Conservation (phyloP, 2,797 vertebrate genomes). For the Hippocampus kuda region DNA sequence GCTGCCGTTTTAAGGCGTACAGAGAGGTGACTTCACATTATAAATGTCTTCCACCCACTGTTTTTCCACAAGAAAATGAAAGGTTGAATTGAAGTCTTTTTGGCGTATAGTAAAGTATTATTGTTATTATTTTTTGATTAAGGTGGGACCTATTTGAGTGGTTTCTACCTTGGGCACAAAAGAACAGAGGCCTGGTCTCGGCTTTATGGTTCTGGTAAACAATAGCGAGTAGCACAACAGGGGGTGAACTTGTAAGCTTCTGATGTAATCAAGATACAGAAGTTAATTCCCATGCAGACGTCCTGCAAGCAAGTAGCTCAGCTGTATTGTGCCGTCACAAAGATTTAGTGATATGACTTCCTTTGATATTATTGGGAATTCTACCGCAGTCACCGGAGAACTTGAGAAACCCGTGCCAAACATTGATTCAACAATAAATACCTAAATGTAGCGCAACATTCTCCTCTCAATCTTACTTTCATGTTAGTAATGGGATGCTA, state of each 20-base stretch:
- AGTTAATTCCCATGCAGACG: conserved; percentile 44
- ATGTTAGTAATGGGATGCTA: not conserved
- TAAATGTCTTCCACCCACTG: conserved; percentile 59
- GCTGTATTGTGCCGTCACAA: conserved; percentile 43
- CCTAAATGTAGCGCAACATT: conserved; percentile 14
- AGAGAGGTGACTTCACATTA: conserved; percentile 65
- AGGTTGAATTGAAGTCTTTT: conserved; percentile 50
- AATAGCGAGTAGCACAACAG: conserved; percentile 50
- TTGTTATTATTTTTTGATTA: conserved; percentile 59
- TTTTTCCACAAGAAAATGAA: conserved; percentile 52
- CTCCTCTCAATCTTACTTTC: conserved; percentile 13
- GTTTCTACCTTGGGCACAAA: conserved; percentile 55
- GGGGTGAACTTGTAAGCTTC: conserved; percentile 45
- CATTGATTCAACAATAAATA: conserved; percentile 17
- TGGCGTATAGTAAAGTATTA: conserved; percentile 53
- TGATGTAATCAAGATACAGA: conserved; percentile 53
- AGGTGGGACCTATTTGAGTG: conserved; percentile 52
- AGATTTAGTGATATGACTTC: conserved; percentile 51
- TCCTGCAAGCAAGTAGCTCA: conserved; percentile 39
- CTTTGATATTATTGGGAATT: conserved; percentile 40
- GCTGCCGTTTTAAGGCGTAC: conserved; percentile 33
- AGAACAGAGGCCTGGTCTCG: conserved; percentile 46
- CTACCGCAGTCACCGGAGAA: conserved; percentile 29
- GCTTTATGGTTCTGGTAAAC: conserved; percentile 53
- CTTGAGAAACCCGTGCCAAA: conserved; percentile 36